phyloP scores from a whole-genome alignment of 35 echinoderm and acorn worm species.

The Hemicentrotus pulcherrimus region DNA sequence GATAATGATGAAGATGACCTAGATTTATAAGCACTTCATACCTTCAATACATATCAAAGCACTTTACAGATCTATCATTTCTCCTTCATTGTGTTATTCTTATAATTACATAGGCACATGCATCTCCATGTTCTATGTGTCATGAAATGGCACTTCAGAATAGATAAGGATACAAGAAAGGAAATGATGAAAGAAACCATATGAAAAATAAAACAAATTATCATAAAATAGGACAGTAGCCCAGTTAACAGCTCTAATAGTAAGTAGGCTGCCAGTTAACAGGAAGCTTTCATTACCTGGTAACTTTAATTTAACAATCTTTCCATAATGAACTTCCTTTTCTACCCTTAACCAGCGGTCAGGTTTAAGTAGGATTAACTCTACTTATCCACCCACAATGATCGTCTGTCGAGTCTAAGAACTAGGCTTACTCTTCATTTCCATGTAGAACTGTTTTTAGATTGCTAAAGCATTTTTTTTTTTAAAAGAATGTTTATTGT shows the following conservation, averaged over 20 bases:
- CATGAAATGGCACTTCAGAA: neutral
- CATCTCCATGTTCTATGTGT: neutral
- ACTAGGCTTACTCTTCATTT: neutral
- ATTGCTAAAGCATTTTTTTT: too few relatives aligned
- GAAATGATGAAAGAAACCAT: neutral
- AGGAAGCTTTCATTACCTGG: neutral
- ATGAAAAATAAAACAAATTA: neutral
- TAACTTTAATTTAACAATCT: neutral
- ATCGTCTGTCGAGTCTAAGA: neutral
- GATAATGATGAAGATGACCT: too few relatives aligned
- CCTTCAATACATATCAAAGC: too few relatives aligned
- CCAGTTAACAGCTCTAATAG: neutral
- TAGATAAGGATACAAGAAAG: neutral
- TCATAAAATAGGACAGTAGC: neutral
- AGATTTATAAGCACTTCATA: too few relatives aligned
- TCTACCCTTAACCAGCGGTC: neutral
- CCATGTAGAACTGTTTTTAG: neutral
- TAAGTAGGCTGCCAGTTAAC: neutral
- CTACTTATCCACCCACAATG: neutral
- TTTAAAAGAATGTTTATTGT: too few relatives aligned
- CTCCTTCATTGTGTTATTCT: neutral
- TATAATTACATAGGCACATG: neutral
- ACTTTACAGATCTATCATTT: too few relatives aligned
- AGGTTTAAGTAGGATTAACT: constrained; percentile 12
- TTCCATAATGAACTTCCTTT: neutral